These are phyloP conservation scores for Sminthopsis crassicaudata DNA, from an alignment of 2,113 vertebrate species.

Conservation along the genomic window DNA sequence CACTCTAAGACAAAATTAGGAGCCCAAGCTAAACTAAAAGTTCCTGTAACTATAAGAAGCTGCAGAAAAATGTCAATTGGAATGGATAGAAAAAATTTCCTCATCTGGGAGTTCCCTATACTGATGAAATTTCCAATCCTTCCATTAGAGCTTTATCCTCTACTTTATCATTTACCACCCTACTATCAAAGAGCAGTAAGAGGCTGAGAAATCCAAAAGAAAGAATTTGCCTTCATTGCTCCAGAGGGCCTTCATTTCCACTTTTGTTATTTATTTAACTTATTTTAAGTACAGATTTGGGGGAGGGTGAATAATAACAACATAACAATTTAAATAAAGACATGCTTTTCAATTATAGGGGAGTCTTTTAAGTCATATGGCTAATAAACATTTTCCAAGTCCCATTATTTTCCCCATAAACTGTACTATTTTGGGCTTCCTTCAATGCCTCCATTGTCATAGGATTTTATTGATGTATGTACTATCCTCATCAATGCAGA, in stretches of 20 bases:
- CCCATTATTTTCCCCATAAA: neutral
- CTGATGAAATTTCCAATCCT: neutral
- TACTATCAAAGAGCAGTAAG: neutral
- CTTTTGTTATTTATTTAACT: neutral
- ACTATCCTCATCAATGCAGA: neutral
- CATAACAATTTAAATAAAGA: neutral
- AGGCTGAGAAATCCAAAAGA: neutral
- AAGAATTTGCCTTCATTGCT: neutral
- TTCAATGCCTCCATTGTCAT: neutral
- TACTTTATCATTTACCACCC: neutral
- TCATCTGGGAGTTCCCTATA: neutral
- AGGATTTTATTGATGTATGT: neutral
- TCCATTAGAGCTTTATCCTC: neutral
- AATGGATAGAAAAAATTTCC: neutral
- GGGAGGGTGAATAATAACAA: neutral
- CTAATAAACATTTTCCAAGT: neutral
- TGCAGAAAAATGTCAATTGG: neutral
- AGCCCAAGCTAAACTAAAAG: neutral
- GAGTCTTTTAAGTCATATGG: neutral
- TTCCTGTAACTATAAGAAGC: neutral
- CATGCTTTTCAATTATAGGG: neutral
- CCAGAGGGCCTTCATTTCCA: neutral
- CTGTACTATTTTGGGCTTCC: neutral
- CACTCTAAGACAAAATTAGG: neutral
- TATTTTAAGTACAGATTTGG: neutral